Base-by-base conservation (phyloP, 2,888 invertebrate genomes). In the Caenorhabditis virilis region DNA sequence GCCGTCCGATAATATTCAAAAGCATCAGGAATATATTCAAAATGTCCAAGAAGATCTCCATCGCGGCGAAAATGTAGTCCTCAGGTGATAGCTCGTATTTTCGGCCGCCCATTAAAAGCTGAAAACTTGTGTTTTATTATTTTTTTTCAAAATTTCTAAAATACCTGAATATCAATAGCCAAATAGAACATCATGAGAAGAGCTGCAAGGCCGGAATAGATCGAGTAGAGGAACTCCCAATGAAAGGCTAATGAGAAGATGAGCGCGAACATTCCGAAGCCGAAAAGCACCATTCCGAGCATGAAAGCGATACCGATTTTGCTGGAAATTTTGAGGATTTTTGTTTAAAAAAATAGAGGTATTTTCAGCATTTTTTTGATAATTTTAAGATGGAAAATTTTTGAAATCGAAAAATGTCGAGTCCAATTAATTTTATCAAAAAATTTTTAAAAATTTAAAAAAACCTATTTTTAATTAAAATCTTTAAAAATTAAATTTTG, bases 51-150 rank as follows among this genome's bases (percentile, higher is more conserved):
- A 89, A 89, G 55, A 89, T 84, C 78, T 87, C 87, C 39, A 88
- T 84, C 0, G 88, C 88, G 4, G 87, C 89, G 62, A 86, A 87
- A 69, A 89, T 86, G 62, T 77, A 75, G 41, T 79, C 89, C 78
- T 89, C 88, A 0, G 89, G 87, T 39, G 86, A 86, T 52, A 89
- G 65, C 74, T 88, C 87, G 59, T 87, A 84, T 73, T 87, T 87
- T 64, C 87, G 85, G 16, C 89, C 89, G 18, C 89, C 89, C 83
- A 89, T 86, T 26, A 89, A 85, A 83, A 87, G 86, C 85, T 89
- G 61, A 33, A 66, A 49, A 26, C 30, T 6, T 6, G 30, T 9
- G 13, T 30, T 30, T 30, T 30, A 13, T 9, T 13, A 30, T 9
- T 30, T 30, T 30, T 13, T 30, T 30, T 30, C 6, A 9, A 9